Evolutionary conservation across 1,140 invertebrate genomes (phyloP), one percentile per base, ranked within the genome.

Genomic region (Nasonia longicornis): DNA sequence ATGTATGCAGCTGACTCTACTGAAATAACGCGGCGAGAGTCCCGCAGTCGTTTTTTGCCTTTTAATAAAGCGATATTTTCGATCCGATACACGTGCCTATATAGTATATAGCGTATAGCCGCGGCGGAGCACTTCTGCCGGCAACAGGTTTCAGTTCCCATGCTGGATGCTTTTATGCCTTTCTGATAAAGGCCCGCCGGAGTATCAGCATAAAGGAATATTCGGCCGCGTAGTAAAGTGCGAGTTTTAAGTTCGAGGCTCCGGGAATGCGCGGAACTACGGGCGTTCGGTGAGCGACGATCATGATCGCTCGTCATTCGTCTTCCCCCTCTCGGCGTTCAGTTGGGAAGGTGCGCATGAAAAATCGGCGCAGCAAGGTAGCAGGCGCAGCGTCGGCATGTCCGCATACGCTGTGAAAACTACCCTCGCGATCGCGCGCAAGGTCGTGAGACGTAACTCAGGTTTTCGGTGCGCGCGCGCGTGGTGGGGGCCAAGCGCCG

Each of bases 371-470:
- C 69, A 77, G 26, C 42, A 66, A 64, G 66, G 69, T 16, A 76
- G 77, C 67, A 69, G 77, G 77, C 66, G 66, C 26, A 26, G 66
- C 63, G 31, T 38, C 38, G 8, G 10, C 10, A 42, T 8, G 38
- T 7, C 31, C 76, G 35, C 38, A 29, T 78, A 85, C 85, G 82
- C 84, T 83, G 82, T 85, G 84, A 82, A 87, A 85, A 84, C 83
- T 85, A 85, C 84, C 80, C 85, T 87, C 86, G 86, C 86, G 86
- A 58, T 79, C 70, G 31, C 4, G 29, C 20, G 66, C 78, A 79
- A 79, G 78, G 78, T 79, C 69, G 48, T 45, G 88, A 85, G 82
- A 87, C 87, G 85, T 89, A 89, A 89, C 86, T 89, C 86, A 87
- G 82, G 80, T 86, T 85, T 52, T 52, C 16, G 14, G 48, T 52